A percentile compares a stretch with the other conserved stretches of the same genome.
phyloP scores from a whole-genome alignment of 2,888 invertebrate genomes.

The Patella pellucida region DNA sequence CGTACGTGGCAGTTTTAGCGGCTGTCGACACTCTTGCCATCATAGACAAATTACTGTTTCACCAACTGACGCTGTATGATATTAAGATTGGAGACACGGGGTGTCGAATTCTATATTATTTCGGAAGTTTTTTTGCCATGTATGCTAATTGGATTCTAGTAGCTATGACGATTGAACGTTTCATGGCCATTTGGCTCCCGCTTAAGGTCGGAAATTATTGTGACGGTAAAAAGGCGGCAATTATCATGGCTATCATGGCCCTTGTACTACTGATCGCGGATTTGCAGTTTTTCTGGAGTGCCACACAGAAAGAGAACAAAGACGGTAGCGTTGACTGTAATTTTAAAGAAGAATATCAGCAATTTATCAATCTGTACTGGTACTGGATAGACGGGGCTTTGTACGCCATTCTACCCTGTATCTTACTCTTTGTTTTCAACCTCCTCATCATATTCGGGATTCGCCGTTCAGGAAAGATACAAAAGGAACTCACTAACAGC shows the following conservation, averaged over 20 bases:
- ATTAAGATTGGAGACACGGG: constrained; percentile 41
- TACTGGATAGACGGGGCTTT: constrained; percentile 57
- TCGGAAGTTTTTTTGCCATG: constrained; percentile 50
- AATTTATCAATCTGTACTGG: constrained; percentile 47
- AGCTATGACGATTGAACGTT: constrained; percentile 59
- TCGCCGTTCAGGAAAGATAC: constrained; percentile 32
- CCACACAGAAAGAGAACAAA: constrained; percentile 31
- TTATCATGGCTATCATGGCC: constrained; percentile 35
- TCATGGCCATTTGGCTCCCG: constrained; percentile 62
- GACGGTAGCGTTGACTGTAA: constrained; percentile 27
- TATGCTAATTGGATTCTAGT: constrained; percentile 64
- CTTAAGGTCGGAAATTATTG: constrained; percentile 45
- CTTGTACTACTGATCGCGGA: constrained; percentile 41
- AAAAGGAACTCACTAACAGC: constrained; percentile 42
- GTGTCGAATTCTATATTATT: constrained; percentile 51
- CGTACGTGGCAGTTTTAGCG: constrained; percentile 55
- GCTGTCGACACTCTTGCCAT: constrained; percentile 54
- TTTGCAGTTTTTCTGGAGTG: constrained; percentile 46
- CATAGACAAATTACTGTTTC: constrained; percentile 44
- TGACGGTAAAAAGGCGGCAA: constrained; percentile 40
- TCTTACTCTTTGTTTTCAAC: constrained; percentile 50
- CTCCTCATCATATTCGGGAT: constrained; percentile 47
- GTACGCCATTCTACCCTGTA: constrained; percentile 51
- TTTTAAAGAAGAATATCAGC: constrained; percentile 31
- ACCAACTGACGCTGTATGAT: constrained; percentile 44